A percentile compares a stretch with the other conserved stretches of the same genome.
These are phyloP conservation scores for Falco concolor DNA, from an alignment of 2,797 vertebrate species.

Conservation along the genomic window DNA sequence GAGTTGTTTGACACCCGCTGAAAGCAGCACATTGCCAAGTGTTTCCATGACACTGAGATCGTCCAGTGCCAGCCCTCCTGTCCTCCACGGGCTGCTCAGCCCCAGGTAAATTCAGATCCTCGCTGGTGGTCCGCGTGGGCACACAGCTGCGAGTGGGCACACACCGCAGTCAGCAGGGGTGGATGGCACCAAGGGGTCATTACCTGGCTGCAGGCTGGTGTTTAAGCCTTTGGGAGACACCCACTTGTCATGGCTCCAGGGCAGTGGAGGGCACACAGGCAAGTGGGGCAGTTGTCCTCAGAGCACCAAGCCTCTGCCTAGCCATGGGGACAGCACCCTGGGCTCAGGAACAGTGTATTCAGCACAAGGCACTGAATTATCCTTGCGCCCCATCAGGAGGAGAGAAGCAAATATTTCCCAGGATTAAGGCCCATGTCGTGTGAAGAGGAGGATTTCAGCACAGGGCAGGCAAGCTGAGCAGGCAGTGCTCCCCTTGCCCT, in stretches of 20 bases:
- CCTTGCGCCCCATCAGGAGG: accelerated
- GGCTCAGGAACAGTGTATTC: accelerated
- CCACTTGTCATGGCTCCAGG: accelerated
- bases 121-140: not conserved
- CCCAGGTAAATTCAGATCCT: not conserved
- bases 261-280: not conserved
- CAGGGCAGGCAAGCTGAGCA: not conserved
- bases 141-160: accelerated
- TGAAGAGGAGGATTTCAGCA: not conserved
- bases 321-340: not conserved
- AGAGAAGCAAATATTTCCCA: not conserved
- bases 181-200: not conserved
- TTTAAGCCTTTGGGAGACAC: not conserved
- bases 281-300: not conserved
- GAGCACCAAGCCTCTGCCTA: not conserved
- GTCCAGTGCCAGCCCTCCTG: not conserved
- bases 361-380: not conserved
- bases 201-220: not conserved
- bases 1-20: not conserved
- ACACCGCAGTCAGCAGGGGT: not conserved
- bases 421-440: not conserved
- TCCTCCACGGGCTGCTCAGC: not conserved
- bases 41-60: not conserved
- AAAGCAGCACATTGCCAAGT: not conserved
- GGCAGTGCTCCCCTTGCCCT: not conserved